Evolutionary conservation across 2,888 invertebrate species (phyloP).

Genomic region (Lycia hirtaria): DNA sequence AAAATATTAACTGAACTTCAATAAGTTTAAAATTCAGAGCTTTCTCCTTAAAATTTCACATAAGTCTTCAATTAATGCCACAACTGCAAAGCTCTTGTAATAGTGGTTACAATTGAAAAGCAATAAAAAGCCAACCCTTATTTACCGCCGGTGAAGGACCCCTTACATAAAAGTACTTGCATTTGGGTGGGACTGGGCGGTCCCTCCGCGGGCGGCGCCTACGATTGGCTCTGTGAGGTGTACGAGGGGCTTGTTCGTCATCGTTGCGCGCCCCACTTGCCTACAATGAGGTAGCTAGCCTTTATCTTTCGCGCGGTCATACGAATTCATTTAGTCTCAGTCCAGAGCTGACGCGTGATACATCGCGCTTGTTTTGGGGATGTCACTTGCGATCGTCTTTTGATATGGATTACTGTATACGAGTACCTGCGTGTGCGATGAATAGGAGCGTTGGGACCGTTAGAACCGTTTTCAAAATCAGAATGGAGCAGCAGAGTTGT

Average conservation of each 20-base stretch:
- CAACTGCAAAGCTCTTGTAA: constrained; percentile 19
- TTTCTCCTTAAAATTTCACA: not conserved
- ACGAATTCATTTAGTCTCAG: constrained; percentile 79
- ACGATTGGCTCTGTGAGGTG: constrained; percentile 63
- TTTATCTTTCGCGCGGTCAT: constrained; percentile 79
- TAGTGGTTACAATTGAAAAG: constrained; percentile 44
- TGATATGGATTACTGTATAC: constrained; percentile 76
- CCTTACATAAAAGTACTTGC: constrained; percentile 62
- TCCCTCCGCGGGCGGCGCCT: constrained; percentile 58
- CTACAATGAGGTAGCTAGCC: constrained; percentile 57
- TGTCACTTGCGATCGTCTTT: constrained; percentile 66
- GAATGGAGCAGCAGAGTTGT: constrained; percentile 65
- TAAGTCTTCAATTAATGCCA: constrained; percentile 4
- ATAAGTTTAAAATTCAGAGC: constrained; percentile 1
- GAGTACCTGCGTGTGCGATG: constrained; percentile 72
- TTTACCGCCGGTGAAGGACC: constrained; percentile 54
- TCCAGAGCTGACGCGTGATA: constrained; percentile 77
- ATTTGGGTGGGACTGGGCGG: constrained; percentile 65
- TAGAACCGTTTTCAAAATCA: constrained; percentile 72
- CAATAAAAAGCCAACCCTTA: constrained; percentile 63
- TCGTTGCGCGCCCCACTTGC: constrained; percentile 67
- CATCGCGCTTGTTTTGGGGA: constrained; percentile 72
- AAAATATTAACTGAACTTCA: not conserved
- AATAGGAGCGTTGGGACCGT: constrained; percentile 72
- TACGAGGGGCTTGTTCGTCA: constrained; percentile 67